Evolutionary conservation across 1,140 invertebrate genomes (phyloP).

Genomic region (Cataglyphis hispanica): DNA sequence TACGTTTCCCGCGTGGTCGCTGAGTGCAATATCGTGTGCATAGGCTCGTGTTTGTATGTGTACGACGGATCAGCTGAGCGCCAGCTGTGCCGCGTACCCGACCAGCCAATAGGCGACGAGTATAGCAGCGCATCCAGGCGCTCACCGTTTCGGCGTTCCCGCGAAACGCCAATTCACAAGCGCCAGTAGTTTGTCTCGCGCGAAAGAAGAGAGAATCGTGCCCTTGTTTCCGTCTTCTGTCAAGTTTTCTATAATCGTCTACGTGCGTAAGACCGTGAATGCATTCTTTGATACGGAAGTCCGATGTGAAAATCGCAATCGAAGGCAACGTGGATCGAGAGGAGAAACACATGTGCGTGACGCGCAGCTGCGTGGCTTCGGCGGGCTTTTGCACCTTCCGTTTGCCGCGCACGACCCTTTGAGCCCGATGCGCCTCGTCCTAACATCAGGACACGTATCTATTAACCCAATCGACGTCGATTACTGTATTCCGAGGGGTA

Average conservation of each 20-base stretch:
- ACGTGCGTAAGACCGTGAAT: background rate
- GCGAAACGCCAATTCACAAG: slow-evolving; percentile 71
- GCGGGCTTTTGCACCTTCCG: slow-evolving; percentile 25
- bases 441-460: background rate
- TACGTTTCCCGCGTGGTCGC: slow-evolving; percentile 82
- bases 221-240: background rate
- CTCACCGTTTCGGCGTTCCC: slow-evolving; percentile 73
- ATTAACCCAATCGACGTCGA: too few species aligned
- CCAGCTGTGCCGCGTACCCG: slow-evolving; percentile 80
- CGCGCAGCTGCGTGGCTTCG: slow-evolving; percentile 34
- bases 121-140: slow-evolving; percentile 62
- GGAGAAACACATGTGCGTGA: slow-evolving; percentile 39
- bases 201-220: background rate
- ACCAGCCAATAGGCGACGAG: slow-evolving; percentile 74
- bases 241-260: background rate
- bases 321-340: slow-evolving; percentile 47
- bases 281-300: background rate
- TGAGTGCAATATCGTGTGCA: slow-evolving; percentile 43
- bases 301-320: background rate
- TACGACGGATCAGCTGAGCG: slow-evolving; percentile 84
- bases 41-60: slow-evolving; percentile 35
- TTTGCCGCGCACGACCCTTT: background rate
- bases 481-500: background rate
- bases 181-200: slow-evolving; percentile 5
- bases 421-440: background rate